Evolutionary conservation across 2,113 vertebrate species (phyloP), one percentile per base, ranked within the genome.

Genomic region (Cercopithecus mona): DNA sequence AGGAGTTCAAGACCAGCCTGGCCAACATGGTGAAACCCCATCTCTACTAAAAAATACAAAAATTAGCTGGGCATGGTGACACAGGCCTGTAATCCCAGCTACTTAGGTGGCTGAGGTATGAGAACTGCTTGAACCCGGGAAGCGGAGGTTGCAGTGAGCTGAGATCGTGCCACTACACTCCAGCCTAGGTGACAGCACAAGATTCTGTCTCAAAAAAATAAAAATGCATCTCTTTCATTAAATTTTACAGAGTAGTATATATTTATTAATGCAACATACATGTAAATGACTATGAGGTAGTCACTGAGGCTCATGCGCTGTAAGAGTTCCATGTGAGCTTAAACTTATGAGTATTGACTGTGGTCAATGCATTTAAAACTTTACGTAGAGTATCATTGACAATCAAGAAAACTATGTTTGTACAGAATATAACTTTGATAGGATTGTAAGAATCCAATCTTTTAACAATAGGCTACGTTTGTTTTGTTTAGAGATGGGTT

Each of bases 301-400:
- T 64, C 78, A 79, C 27, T 40, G 68, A 94, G 76, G 66, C 6
- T 83, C 27, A 66, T 76, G 73, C 52, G 14, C 35, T 61, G 20
- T 59, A 40, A 59, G 50, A 81, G 27, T 78, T 11, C 16, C 64
- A 81, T 13, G 64, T 94, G 35, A 94, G 40, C 57, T 76, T 76
- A 35, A 94, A 55, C n/a, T 66, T 55, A 40, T 45, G 68, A 79
- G 30, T 66, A 75, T 2, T 27, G 13, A 88, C 3, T 57, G 17
- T 88, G 64, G 76, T 72, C 57, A 88, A 59, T 38, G 17, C 38
- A 94, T 59, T 88, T 81, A 88, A 94, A 94, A 80, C 40, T 59
- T 50, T 14, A 50, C 48, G 30, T 22, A 45, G 64, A 80, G 32
- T 38, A 81, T 88, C 17, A n/a, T 2, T 38, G 55, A 43, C n/a